Evolutionary conservation across 2,797 vertebrate genomes (phyloP).

Genomic region (Falco berigora): DNA sequence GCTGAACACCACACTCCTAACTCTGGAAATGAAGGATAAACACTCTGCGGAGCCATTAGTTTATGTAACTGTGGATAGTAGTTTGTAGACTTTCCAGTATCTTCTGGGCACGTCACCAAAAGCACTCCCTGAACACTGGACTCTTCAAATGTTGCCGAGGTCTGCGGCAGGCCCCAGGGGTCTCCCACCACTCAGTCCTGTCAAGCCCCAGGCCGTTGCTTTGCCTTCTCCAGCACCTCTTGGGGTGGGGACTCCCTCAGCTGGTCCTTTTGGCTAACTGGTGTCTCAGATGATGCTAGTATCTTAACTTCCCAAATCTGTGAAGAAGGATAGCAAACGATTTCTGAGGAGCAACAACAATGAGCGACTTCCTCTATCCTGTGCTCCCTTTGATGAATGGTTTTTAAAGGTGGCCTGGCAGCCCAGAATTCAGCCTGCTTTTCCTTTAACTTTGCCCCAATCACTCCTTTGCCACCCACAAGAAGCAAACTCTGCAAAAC

Average conservation of each 20-base stretch:
- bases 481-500: background rate
- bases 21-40: background rate
- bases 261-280: background rate
- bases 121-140: background rate
- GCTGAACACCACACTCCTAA: background rate
- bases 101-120: background rate
- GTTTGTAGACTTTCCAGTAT: background rate
- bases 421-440: background rate
- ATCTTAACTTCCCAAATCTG: background rate
- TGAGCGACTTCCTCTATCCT: background rate
- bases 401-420: constrained; percentile 1
- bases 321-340: background rate
- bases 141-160: background rate
- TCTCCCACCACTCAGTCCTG: background rate
- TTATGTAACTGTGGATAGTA: background rate
- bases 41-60: background rate
- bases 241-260: background rate
- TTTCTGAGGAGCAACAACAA: constrained; percentile 7
- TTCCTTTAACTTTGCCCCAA: constrained; percentile 29
- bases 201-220: background rate
- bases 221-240: background rate
- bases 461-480: background rate
- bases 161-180: background rate
- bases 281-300: background rate
- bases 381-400: background rate